phyloP scores from a whole-genome alignment of 2,797 vertebrate genomes.

The Capromys pilorides region DNA sequence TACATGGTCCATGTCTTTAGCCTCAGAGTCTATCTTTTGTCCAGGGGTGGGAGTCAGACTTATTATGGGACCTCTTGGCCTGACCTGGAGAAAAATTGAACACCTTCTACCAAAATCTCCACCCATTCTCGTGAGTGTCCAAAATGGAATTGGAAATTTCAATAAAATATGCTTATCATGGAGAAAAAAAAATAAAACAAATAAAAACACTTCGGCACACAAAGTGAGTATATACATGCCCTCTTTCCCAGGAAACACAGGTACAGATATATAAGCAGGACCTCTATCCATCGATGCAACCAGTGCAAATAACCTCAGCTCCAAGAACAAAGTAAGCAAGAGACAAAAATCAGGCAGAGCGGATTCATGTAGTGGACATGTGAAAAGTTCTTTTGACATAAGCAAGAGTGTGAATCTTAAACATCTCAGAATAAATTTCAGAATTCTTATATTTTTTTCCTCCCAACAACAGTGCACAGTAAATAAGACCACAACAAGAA shows the following conservation, averaged over 20 bases:
- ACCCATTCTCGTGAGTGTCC: not conserved
- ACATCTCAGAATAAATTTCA: conserved; percentile 12
- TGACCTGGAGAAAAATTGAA: not conserved
- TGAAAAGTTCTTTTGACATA: not conserved
- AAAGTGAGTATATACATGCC: no score
- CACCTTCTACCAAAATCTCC: not conserved
- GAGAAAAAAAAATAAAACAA: not conserved
- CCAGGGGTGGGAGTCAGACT: not conserved
- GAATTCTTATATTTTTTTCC: conserved; percentile 31
- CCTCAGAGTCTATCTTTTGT: not conserved
- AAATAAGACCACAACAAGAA: conserved; percentile 11
- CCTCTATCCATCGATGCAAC: not conserved
- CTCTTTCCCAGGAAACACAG: not conserved
- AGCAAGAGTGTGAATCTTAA: not conserved
- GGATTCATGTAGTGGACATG: not conserved
- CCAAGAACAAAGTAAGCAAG: not conserved
- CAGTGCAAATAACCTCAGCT: not conserved
- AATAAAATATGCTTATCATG: conserved; percentile 18
- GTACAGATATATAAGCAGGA: not conserved
- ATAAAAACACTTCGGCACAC: not conserved
- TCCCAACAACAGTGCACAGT: not conserved
- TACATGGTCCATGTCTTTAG: not conserved
- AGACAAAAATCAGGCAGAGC: not conserved
- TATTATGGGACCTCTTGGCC: not conserved
- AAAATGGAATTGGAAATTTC: not conserved